Evolutionary conservation across 2,797 vertebrate species (phyloP).

Genomic region (Bryconaethiops microstoma): DNA sequence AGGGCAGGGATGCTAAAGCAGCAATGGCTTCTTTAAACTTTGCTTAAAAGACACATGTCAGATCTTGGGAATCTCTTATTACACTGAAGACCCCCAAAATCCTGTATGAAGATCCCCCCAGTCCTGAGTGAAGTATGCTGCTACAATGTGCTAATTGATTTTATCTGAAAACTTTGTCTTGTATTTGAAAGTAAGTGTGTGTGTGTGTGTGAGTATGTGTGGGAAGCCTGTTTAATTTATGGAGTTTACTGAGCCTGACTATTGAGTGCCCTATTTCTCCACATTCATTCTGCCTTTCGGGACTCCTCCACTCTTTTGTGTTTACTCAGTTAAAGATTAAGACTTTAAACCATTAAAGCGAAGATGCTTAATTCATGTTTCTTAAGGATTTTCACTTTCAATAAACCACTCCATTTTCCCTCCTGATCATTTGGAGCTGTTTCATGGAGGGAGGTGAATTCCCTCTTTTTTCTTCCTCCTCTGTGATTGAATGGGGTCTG

Average conservation of each 20-base stretch:
- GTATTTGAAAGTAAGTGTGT: conserved; percentile 1
- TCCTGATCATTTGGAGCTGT: conserved; percentile 35
- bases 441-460: conserved; percentile 32
- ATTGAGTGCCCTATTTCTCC: conserved; percentile 9
- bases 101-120: background rate
- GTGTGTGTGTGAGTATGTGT: background rate
- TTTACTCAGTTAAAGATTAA: conserved; percentile 38
- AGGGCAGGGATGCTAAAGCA: background rate
- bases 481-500: conserved; percentile 51
- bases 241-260: conserved; percentile 3
- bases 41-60: background rate
- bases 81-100: background rate
- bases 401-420: conserved; percentile 34
- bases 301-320: background rate
- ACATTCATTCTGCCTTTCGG: conserved; percentile 13
- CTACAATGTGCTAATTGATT: background rate
- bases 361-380: conserved; percentile 27
- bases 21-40: background rate
- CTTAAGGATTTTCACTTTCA: conserved; percentile 28
- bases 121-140: background rate
- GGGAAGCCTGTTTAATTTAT: conserved; percentile 7
- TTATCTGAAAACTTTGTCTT: background rate
- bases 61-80: background rate
- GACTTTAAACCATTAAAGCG: conserved; percentile 27
- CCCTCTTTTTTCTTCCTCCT: conserved; percentile 29